Evolutionary conservation across 2,113 vertebrate genomes (phyloP).

Genomic region (Anolis carolinensis): DNA sequence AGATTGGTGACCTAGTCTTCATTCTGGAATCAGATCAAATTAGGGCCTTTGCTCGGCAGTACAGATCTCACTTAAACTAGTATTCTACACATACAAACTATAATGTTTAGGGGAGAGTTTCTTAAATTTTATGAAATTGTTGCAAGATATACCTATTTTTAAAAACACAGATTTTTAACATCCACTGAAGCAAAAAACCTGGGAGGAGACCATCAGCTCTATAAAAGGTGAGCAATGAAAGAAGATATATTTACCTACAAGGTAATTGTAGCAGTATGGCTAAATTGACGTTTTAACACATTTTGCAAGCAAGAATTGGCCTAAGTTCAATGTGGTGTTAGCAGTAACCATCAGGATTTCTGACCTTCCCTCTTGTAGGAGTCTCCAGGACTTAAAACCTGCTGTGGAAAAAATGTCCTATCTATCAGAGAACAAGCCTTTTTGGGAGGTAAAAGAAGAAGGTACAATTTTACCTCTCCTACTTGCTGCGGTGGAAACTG

Average conservation of each 20-base stretch:
- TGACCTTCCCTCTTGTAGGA: no score
- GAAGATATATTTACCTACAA: neutral
- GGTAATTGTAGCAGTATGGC: neutral
- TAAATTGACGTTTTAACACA: rapidly evolving
- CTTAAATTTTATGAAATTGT: neutral
- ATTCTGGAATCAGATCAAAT: slow-evolving; percentile 48
- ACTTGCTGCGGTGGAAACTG: no score
- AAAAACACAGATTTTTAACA: neutral
- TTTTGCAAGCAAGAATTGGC: neutral
- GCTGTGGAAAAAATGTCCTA: no score
- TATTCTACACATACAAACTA: rapidly evolving
- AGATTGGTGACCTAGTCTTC: slow-evolving; percentile 67
- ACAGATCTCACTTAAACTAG: slow-evolving; percentile 11
- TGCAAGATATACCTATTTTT: neutral
- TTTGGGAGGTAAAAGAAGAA: no score
- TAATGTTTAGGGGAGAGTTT: rapidly evolving
- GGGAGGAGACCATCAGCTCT: neutral
- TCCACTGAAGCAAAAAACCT: neutral
- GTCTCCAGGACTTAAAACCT: no score
- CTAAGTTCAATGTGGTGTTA: no score
- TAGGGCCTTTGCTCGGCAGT: slow-evolving; percentile 30
- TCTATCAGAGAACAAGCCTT: no score
- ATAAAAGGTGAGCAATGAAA: neutral
- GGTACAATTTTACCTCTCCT: no score
- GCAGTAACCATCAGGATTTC: no score